These are phyloP conservation scores for Poeciliopsis paucimaculata DNA, from an alignment of 2,797 vertebrate genomes.

Conservation along the genomic window DNA sequence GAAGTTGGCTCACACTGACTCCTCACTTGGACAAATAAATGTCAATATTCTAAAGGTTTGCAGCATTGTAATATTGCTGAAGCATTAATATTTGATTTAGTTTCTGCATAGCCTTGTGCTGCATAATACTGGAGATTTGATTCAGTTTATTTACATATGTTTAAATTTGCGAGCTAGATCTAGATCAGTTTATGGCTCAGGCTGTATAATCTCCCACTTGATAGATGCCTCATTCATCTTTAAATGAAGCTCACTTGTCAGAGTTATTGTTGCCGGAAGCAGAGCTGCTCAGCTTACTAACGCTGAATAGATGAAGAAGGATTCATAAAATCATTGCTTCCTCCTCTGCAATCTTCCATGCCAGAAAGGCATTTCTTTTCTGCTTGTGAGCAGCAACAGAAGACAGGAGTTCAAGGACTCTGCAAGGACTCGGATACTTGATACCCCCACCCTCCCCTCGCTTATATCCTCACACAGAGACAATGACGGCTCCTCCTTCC, in stretches of 20 bases:
- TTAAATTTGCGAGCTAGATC: neutral
- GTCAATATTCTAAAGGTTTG: constrained; percentile 3
- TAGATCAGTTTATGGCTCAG: neutral
- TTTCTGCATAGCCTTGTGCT: neutral
- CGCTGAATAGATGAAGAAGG: neutral
- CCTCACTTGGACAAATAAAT: neutral
- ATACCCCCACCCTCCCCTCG: constrained; percentile 8
- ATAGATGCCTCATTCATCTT: neutral
- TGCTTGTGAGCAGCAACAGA: constrained; percentile 31
- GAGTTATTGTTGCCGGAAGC: neutral
- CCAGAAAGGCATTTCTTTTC: constrained; percentile 26
- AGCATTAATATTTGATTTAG: neutral
- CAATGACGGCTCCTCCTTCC: constrained; percentile 51
- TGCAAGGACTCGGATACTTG: constrained; percentile 50
- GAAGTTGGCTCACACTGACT: neutral
- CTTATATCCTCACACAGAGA: constrained; percentile 29
- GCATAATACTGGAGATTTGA: neutral
- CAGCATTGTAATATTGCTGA: neutral
- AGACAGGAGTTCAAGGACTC: constrained; percentile 70
- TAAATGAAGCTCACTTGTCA: constrained; percentile 8
- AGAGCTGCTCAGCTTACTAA: neutral
- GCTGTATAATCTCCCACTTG: neutral
- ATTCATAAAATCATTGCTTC: neutral
- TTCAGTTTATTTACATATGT: neutral
- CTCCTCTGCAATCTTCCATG: neutral